A percentile compares a stretch with the other conserved stretches of the same genome.
These are phyloP conservation scores for Zygaena filipendulae DNA, from an alignment of 2,888 invertebrate species.

Conservation along the genomic window DNA sequence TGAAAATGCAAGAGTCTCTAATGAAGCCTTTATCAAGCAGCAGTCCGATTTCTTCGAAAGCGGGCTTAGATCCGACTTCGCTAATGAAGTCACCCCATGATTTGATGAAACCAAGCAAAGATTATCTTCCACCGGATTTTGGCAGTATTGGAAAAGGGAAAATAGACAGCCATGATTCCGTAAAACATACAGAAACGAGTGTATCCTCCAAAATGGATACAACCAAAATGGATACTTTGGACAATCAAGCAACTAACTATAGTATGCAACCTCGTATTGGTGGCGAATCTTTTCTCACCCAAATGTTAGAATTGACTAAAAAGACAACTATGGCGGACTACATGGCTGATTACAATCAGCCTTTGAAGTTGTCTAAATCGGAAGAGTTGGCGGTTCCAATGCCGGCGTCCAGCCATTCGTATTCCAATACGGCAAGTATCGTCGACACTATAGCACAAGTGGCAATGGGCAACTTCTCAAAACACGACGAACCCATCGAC, in stretches of 20 bases:
- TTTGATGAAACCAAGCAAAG: conserved; percentile 49
- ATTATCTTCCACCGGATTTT: conserved; percentile 64
- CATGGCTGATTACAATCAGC: conserved; percentile 60
- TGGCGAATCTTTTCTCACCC: conserved; percentile 58
- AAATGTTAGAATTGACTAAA: conserved; percentile 63
- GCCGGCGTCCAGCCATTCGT: conserved; percentile 58
- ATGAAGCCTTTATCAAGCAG: conserved; percentile 70
- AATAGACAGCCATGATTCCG: conserved; percentile 45
- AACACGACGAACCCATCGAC: conserved; percentile 49
- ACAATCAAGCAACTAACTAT: conserved; percentile 49
- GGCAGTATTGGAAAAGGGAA: conserved; percentile 63
- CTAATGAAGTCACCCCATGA: conserved; percentile 59
- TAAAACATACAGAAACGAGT: conserved; percentile 49
- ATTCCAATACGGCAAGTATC: conserved; percentile 43
- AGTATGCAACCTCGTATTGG: conserved; percentile 56
- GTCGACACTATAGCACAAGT: conserved; percentile 54
- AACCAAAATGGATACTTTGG: conserved; percentile 37
- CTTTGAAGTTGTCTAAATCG: conserved; percentile 69
- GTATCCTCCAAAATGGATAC: conserved; percentile 61
- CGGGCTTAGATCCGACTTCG: conserved; percentile 47
- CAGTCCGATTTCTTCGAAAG: conserved; percentile 62
- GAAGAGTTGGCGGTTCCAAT: conserved; percentile 59
- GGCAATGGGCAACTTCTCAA: conserved; percentile 50
- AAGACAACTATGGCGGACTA: conserved; percentile 64
- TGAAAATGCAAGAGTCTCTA: conserved; percentile 76